These are phyloP conservation scores for Brachyrhaphis roseni DNA, from an alignment of 2,797 vertebrate species.

Conservation along the genomic window DNA sequence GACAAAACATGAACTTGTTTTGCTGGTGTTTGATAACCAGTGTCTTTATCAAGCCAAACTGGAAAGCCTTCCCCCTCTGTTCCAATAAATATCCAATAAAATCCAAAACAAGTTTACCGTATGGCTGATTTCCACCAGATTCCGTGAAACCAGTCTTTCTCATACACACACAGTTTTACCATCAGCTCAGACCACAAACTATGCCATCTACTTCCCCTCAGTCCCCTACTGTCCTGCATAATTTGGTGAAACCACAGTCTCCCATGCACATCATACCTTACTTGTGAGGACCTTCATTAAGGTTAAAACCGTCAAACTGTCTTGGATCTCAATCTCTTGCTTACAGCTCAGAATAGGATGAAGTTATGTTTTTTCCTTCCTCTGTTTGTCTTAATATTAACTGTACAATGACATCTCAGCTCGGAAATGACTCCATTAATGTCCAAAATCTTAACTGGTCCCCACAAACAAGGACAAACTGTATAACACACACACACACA, in stretches of 20 bases:
- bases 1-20: not conserved
- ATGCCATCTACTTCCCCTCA: constrained; percentile 28
- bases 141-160: constrained; percentile 50
- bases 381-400: not conserved
- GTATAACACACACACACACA: constrained; percentile 17
- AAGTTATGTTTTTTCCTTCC: not conserved
- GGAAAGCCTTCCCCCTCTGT: constrained; percentile 31
- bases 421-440: constrained; percentile 2
- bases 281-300: constrained; percentile 14
- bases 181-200: constrained; percentile 61
- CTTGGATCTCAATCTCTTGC: not conserved
- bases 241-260: constrained; percentile 42
- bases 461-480: constrained; percentile 16
- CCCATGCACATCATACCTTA: not conserved
- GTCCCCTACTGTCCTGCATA: constrained; percentile 42
- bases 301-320: not conserved
- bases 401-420: not conserved
- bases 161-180: constrained; percentile 49
- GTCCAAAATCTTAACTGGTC: constrained; percentile 3
- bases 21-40: constrained; percentile 11
- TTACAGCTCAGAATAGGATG: not conserved
- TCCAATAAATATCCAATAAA: constrained; percentile 39
- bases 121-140: constrained; percentile 48
- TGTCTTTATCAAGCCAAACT: constrained; percentile 29
- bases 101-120: constrained; percentile 43